Evolutionary conservation across 2,888 invertebrate genomes (phyloP).

Genomic region (Mellilla xanthometata): DNA sequence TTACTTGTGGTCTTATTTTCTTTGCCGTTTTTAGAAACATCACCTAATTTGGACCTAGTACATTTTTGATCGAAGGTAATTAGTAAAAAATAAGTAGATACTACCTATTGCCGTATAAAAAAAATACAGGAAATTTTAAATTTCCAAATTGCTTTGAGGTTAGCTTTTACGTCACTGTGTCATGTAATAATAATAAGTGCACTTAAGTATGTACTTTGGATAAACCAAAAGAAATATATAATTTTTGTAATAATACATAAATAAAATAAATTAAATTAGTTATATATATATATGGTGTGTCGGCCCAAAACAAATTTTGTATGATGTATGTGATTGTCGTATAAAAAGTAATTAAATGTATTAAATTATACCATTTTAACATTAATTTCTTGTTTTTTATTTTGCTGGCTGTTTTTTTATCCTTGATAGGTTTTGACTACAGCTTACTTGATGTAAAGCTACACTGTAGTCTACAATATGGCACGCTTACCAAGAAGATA

Average conservation of each 20-base stretch:
- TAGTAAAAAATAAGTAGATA: no score
- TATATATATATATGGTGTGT: slow-evolving; percentile 61
- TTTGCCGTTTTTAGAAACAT: no score
- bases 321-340: slow-evolving; percentile 64
- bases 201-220: slow-evolving; percentile 66
- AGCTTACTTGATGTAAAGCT: no score
- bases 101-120: no score
- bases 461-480: no score
- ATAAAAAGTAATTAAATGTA: slow-evolving; percentile 76
- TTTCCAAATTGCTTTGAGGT: slow-evolving; percentile 60
- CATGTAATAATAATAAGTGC: slow-evolving; percentile 77
- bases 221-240: slow-evolving; percentile 82
- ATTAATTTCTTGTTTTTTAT: slow-evolving; percentile 38
- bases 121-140: slow-evolving; percentile 68
- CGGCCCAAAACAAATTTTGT: slow-evolving; percentile 76
- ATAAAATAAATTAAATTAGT: no score
- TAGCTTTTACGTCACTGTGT: slow-evolving; percentile 66
- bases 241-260: slow-evolving; percentile 72
- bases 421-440: no score
- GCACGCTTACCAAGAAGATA: no score
- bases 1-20: no score
- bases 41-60: no score
- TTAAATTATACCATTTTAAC: slow-evolving; percentile 83
- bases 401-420: no score
- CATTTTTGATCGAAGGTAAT: no score